phyloP scores from a whole-genome alignment of 2,888 invertebrate species.

The Zele albiditarsus region DNA sequence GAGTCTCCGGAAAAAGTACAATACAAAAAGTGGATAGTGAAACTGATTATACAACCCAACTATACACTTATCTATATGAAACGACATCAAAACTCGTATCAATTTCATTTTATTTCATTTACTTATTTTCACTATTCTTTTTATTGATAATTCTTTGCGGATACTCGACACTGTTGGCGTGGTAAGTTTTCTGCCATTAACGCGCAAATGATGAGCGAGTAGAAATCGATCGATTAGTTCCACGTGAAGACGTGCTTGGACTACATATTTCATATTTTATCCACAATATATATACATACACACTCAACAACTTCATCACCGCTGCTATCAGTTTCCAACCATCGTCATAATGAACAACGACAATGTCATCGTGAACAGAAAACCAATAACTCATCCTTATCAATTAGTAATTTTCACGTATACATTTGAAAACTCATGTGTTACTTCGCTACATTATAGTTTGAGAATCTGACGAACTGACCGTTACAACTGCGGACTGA shows the following conservation, averaged over 20 bases:
- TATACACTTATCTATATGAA: background rate
- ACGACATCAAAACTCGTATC: background rate
- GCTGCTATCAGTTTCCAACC: conserved; percentile 5
- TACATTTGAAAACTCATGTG: background rate
- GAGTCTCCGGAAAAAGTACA: background rate
- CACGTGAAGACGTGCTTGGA: conserved; percentile 38
- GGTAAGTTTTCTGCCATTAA: conserved; percentile 19
- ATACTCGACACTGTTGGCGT: background rate
- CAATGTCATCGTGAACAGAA: conserved; percentile 15
- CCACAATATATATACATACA: background rate
- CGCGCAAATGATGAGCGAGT: conserved; percentile 44
- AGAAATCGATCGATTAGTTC: conserved; percentile 50
- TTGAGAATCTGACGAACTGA: too few relatives aligned
- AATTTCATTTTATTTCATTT: background rate
- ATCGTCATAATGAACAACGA: conserved; percentile 8
- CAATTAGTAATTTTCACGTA: conserved; percentile 6
- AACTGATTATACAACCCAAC: background rate
- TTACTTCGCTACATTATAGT: too few relatives aligned
- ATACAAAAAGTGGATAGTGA: background rate
- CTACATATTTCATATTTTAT: conserved; percentile 8
- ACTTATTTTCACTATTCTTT: background rate
- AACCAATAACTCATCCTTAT: conserved; percentile 13
- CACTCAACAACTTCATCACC: background rate
- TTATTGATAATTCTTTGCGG: background rate
- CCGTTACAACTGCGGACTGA: too few relatives aligned